Conservation (phyloP, 2,113 vertebrate species). For the Mobula hypostoma region DNA sequence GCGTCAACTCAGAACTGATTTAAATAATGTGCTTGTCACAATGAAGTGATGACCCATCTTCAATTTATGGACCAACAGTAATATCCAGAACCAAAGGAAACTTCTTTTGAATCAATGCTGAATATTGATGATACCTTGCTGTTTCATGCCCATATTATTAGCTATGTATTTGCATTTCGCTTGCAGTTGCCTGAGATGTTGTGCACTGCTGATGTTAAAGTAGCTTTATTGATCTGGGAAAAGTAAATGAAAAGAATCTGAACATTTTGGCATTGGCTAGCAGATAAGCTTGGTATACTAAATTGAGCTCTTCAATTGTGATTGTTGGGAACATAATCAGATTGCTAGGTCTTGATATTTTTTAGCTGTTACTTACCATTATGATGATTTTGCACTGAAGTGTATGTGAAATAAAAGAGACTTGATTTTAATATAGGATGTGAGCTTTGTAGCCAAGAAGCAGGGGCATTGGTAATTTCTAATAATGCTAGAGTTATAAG, state of each 20-base stretch:
- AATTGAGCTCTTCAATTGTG: constrained; percentile 6
- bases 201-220: background rate
- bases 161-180: background rate
- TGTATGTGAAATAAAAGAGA: background rate
- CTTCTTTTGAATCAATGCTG: background rate
- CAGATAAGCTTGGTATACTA: background rate
- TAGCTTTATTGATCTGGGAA: constrained; percentile 23
- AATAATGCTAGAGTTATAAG: background rate
- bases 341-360: background rate
- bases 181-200: constrained; percentile 1
- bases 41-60: background rate
- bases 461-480: background rate
- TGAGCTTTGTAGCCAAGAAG: background rate
- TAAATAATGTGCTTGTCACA: background rate
- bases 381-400: background rate
- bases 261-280: background rate
- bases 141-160: background rate
- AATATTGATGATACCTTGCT: background rate
- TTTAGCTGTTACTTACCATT: background rate
- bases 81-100: background rate
- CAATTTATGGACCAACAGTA: background rate
- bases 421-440: background rate
- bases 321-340: background rate
- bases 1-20: background rate
- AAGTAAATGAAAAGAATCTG: background rate